These are phyloP conservation scores for Dendroctonus ponderosae DNA, from an alignment of 1,140 invertebrate species.

Conservation along the genomic window DNA sequence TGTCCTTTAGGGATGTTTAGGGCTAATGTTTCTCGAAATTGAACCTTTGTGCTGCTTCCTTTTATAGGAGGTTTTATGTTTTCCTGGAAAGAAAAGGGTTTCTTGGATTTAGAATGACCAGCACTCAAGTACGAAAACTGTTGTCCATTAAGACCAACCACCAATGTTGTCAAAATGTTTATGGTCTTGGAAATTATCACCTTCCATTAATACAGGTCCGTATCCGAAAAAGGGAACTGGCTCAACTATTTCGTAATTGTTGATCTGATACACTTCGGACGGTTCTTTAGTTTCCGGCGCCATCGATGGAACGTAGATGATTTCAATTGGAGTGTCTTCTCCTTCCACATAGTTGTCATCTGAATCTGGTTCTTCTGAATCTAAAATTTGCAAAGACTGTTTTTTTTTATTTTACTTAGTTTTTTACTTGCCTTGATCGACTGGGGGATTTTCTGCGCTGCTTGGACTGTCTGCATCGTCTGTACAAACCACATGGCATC, in stretches of 20 bases:
- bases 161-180: not conserved
- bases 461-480: not conserved
- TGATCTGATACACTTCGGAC: slow-evolving; percentile 12
- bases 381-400: not conserved
- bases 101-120: too few relatives aligned
- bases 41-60: too few relatives aligned
- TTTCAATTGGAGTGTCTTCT: slow-evolving; percentile 24
- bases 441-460: not conserved
- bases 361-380: not conserved
- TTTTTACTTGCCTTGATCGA: slow-evolving; percentile 1
- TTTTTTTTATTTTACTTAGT: not conserved
- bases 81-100: too few relatives aligned
- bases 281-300: slow-evolving; percentile 11
- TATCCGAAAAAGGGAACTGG: slow-evolving; percentile 9
- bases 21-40: too few relatives aligned
- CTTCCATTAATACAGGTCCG: slow-evolving; percentile 13
- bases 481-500: slow-evolving; percentile 20
- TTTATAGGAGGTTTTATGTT: too few relatives aligned
- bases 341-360: slow-evolving; percentile 21
- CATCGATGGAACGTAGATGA: slow-evolving; percentile 17
- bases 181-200: not conserved
- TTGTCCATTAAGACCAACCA: too few relatives aligned
- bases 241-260: slow-evolving; percentile 16
- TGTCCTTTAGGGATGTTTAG: too few relatives aligned
- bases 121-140: too few relatives aligned